phyloP scores from a whole-genome alignment of 2,113 vertebrate species.

The Uria aalge region DNA sequence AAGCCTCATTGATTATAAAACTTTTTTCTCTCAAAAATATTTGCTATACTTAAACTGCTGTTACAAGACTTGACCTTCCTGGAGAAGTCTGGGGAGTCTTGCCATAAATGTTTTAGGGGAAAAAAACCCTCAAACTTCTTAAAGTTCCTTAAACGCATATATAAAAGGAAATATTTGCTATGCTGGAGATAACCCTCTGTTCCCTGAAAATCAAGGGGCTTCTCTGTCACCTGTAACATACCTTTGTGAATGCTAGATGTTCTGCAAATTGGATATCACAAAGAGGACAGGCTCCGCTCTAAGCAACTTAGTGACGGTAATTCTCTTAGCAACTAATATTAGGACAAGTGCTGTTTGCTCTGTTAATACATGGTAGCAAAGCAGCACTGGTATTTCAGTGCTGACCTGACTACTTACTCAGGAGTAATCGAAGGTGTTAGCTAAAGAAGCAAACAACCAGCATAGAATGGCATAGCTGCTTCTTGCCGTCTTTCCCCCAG shows the following conservation, averaged over 20 bases:
- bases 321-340: slow-evolving; percentile 21
- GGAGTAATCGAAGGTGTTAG: slow-evolving; percentile 15
- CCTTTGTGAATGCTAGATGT: not conserved
- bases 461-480: not conserved
- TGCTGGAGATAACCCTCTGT: not conserved
- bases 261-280: not conserved
- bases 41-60: not conserved
- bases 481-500: not conserved
- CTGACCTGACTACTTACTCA: not conserved
- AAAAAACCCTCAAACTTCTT: not conserved
- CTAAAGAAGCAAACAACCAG: not conserved
- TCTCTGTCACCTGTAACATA: not conserved
- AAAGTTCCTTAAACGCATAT: not conserved
- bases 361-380: not conserved
- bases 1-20: not conserved
- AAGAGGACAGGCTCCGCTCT: not conserved
- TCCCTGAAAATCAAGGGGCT: not conserved
- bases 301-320: slow-evolving; percentile 27
- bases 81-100: not conserved
- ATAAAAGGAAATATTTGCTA: not conserved
- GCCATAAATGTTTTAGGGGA: not conserved
- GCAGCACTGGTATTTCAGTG: slow-evolving; percentile 11
- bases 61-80: not conserved
- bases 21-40: not conserved
- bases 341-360: not conserved